Base-by-base conservation (phyloP, 2,113 vertebrate genomes). In the Bucco capensis region DNA sequence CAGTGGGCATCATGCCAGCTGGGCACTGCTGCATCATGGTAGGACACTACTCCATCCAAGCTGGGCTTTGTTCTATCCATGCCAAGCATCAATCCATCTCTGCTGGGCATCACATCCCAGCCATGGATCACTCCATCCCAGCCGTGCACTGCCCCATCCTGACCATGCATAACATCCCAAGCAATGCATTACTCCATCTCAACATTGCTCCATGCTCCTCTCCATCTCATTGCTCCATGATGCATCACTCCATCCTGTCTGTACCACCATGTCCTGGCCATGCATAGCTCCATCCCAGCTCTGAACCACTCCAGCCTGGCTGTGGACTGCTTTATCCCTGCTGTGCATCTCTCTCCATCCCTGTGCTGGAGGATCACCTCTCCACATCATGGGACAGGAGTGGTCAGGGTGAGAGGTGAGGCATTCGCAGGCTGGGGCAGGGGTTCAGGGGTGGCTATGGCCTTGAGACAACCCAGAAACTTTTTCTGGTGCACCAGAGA, bases 111-210 rank as follows among this genome's bases (percentile, higher is more conserved):
- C 25, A 51, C 42, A 2, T 4, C 33, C 24, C 13, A 8, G n/a
- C 56, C 31, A 24, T 21, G 13, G 22, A 58, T 27, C 33, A 18
- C 24, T 69, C 10, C 50, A n/a, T 35, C 31, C 53, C 1, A 4
- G 14, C 35, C 27, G 10, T 9, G n/a, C 37, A 42, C 42, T 4
- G 2, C 28, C 53, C 28, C 51, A 35, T 35, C 53, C 70, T 1
- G 8, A 5, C n/a, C 3, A 4, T 49, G 24, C 6, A 28, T 28
- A 4, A 12, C 31, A 42, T 33, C 37, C 49, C 3, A 3, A 42
- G 8, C 27, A 9, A 5, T 14, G 14, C 28, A 30, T 56, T 0
- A 0, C 9, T 31, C 18, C 21, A 15, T 2, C 40, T 15, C 40
- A 42, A 16, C 24, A 8, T 53, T 2, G 1, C 27, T 30, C 21